These are phyloP conservation scores for Cephonodes hylas DNA, from an alignment of 2,888 invertebrate species.

Conservation along the genomic window DNA sequence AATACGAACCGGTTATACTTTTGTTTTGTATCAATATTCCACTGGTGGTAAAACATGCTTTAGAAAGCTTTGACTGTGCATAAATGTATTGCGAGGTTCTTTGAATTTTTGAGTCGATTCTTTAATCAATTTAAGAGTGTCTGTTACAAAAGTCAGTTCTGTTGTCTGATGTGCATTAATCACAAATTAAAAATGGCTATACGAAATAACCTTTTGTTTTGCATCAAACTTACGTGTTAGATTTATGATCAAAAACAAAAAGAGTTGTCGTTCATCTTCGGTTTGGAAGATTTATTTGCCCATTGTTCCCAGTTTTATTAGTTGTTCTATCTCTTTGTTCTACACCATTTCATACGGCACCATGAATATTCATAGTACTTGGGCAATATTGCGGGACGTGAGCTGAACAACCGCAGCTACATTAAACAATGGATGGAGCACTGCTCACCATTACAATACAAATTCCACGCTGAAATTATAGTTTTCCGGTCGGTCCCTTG, in stretches of 20 bases:
- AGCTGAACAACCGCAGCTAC: slow-evolving; percentile 43
- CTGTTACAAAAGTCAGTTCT: background rate
- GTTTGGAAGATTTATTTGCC: slow-evolving; percentile 3
- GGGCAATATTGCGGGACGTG: slow-evolving; percentile 17
- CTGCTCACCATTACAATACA: slow-evolving; percentile 62
- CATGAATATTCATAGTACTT: slow-evolving; percentile 15
- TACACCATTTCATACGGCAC: slow-evolving; percentile 5
- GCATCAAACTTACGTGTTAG: background rate
- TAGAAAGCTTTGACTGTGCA: background rate
- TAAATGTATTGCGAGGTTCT: background rate
- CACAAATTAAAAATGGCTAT: background rate
- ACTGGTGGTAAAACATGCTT: background rate
- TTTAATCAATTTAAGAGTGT: background rate
- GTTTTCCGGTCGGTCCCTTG: slow-evolving; percentile 48
- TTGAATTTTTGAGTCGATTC: background rate
- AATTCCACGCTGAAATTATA: slow-evolving; percentile 67
- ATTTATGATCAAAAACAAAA: background rate
- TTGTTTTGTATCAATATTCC: background rate
- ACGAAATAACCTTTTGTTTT: background rate
- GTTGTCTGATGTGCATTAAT: background rate
- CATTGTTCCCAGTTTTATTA: slow-evolving; percentile 9
- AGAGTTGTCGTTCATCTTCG: background rate
- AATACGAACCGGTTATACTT: slow-evolving; percentile 6
- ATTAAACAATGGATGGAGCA: slow-evolving; percentile 59
- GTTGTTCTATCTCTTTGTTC: slow-evolving; percentile 9